Evolutionary conservation across 2,113 vertebrate genomes (phyloP).

Genomic region (Tragelaphus buxtoni): DNA sequence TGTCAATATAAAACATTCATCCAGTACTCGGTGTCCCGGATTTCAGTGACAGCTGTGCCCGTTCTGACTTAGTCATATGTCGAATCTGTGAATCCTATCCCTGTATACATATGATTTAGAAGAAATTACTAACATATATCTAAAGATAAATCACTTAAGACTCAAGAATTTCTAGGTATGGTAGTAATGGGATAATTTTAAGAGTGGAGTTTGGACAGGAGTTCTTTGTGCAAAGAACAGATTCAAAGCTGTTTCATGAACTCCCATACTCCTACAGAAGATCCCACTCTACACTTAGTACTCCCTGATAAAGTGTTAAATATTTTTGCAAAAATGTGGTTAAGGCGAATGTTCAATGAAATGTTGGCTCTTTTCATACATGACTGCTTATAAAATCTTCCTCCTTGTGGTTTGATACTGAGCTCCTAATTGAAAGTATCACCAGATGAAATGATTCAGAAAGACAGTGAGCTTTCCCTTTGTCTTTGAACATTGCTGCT

Average conservation of each 20-base stretch:
- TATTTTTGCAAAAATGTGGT: background rate
- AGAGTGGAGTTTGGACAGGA: background rate
- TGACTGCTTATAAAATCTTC: background rate
- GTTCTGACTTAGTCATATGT: constrained; percentile 24
- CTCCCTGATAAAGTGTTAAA: background rate
- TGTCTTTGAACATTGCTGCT: background rate
- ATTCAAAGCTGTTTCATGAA: background rate
- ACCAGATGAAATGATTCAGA: background rate
- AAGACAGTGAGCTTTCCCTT: background rate
- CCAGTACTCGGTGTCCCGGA: constrained; percentile 35
- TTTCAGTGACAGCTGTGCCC: constrained; percentile 51
- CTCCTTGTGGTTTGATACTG: background rate
- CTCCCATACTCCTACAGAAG: background rate
- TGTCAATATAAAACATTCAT: background rate
- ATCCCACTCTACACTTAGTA: background rate
- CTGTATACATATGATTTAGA: background rate
- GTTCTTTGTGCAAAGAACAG: background rate
- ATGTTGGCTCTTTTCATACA: background rate
- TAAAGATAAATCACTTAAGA: background rate
- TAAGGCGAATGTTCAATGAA: background rate
- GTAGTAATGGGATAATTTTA: background rate
- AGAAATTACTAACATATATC: background rate
- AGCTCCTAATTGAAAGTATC: background rate
- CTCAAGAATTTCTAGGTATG: background rate
- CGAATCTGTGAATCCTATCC: background rate